Evolutionary conservation across 2,113 vertebrate species (phyloP), one percentile per base, ranked within the genome.

Genomic region (Upupa epops): DNA sequence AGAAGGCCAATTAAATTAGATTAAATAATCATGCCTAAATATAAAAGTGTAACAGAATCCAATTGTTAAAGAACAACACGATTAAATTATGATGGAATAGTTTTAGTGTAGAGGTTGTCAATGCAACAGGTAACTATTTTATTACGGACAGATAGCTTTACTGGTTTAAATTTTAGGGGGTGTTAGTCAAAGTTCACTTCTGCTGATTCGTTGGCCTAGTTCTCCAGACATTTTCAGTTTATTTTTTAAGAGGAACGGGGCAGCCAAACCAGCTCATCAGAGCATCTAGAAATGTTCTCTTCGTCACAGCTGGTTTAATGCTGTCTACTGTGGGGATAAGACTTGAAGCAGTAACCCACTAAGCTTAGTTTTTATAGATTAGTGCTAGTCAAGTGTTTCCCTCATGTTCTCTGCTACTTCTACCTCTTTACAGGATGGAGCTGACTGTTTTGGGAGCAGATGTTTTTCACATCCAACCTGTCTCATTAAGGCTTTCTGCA

Each of bases 1-100:
- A 94, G 72, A 90, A 97, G 97, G 92, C 95, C 97, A 97, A 97
- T 98, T 97, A 98, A 97, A 96, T 96, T 94, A 96, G 96, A 97
- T 97, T 96, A 97, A 97, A 96, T 97, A 97, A 97, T 97, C 94
- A 94, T 94, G 95, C 94, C 94, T 96, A 97, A 96, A 91, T 97
- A 97, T 92, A 92, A 96, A 96, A 96, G 91, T 92, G 79, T 83
- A 97, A 79, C 92, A 83, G 66, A 96, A 83, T 87, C 78, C 95
- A 95, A 92, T 96, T 97, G 96, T 98, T 94, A 89, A 96, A 94
- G 90, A 97, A 96, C 83, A 97, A 95, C 91, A 84, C 75, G 92
- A 85, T 93, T 96, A 95, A 96, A 95, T 97, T 92, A 80, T 69
- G 70, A 94, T 90, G 83, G 72, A 89, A 74, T 91, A 90, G 88